Conservation (phyloP, 2,113 vertebrate species). For the Pholis gunnellus region DNA sequence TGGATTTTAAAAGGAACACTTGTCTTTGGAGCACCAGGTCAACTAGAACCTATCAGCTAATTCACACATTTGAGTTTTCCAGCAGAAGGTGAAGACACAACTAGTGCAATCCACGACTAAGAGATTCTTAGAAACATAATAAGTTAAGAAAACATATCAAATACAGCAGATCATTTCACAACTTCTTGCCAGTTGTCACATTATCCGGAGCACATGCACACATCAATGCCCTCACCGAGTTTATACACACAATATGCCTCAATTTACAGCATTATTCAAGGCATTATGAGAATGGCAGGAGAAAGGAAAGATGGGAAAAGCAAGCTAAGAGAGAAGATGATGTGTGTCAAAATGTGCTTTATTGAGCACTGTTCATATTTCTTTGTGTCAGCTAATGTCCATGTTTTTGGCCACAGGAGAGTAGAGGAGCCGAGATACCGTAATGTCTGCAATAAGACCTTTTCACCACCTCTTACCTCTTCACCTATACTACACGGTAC, state of each 20-base stretch:
- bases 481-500: constrained; percentile 64
- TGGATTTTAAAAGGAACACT: neutral
- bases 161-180: neutral
- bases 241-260: constrained; percentile 7
- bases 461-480: constrained; percentile 74
- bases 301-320: constrained; percentile 16
- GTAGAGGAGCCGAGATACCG: constrained; percentile 52
- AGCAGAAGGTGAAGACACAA: neutral
- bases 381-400: constrained; percentile 66
- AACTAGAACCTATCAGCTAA: no score
- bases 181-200: neutral
- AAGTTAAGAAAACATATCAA: neutral
- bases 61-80: no score
- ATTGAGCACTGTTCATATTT: constrained; percentile 48
- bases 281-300: neutral
- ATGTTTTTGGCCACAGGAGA: constrained; percentile 57
- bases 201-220: neutral
- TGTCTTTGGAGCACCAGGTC: neutral
- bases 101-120: neutral
- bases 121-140: neutral
- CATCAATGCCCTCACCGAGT: neutral
- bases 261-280: constrained; percentile 11
- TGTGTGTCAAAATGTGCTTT: constrained; percentile 43
- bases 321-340: constrained; percentile 14
- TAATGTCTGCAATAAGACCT: constrained; percentile 78